Conservation (phyloP, 1,140 invertebrate species). For the Zophobas morio region DNA sequence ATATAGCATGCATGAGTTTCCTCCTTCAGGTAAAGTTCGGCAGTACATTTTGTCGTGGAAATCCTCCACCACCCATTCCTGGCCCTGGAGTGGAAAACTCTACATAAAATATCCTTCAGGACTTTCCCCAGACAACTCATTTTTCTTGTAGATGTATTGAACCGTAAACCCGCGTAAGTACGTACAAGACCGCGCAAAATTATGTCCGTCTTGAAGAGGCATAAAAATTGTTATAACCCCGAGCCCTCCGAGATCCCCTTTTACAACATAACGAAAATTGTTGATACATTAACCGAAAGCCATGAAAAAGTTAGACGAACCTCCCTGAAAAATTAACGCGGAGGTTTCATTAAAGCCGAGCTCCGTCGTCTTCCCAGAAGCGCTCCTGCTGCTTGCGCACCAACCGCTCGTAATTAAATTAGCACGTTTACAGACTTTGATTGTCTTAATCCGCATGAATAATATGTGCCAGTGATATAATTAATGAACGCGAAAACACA, state of each 20-base stretch:
- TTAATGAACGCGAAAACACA: slow-evolving; percentile 28
- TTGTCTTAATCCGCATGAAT: slow-evolving; percentile 30
- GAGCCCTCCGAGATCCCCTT: background rate
- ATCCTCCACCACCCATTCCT: background rate
- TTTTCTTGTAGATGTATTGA: background rate
- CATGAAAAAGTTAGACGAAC: slow-evolving; percentile 15
- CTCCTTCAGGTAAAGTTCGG: too few relatives aligned
- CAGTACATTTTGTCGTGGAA: too few relatives aligned
- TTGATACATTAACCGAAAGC: slow-evolving; percentile 6
- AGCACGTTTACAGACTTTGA: slow-evolving; percentile 38
- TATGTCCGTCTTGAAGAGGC: background rate
- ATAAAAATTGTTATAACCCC: slow-evolving; percentile 15
- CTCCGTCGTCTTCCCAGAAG: slow-evolving; percentile 2
- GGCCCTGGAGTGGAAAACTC: background rate
- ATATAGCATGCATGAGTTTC: too few relatives aligned
- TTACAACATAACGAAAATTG: slow-evolving; percentile 10
- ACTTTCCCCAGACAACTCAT: background rate
- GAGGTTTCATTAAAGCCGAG: slow-evolving; percentile 21
- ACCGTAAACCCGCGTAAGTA: background rate
- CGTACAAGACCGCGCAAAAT: background rate
- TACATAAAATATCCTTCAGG: background rate
- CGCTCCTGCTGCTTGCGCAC: slow-evolving; percentile 15
- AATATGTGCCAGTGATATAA: slow-evolving; percentile 28
- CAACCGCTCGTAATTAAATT: slow-evolving; percentile 36
- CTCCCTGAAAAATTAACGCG: slow-evolving; percentile 9